Percentiles rank a stretch among this genome's conserved stretches.
Conservation (phyloP, 2,888 invertebrate species). For the Athetis lepigone region DNA sequence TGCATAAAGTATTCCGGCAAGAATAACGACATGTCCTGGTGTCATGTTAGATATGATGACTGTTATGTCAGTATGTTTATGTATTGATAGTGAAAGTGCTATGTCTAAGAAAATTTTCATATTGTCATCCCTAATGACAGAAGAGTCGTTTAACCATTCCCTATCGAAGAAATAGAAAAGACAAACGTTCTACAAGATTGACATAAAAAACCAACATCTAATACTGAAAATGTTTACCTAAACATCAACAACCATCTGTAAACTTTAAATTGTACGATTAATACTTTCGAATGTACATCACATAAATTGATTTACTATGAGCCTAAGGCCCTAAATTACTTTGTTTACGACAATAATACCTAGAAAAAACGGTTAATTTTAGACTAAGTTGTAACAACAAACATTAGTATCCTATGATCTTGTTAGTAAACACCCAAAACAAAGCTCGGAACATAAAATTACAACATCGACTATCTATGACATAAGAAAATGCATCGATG, state of each 20-base stretch:
- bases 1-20: slow-evolving; percentile 69
- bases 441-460: slow-evolving; percentile 78
- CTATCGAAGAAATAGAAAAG: slow-evolving; percentile 74
- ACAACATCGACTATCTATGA: slow-evolving; percentile 88
- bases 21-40: slow-evolving; percentile 71
- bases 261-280: slow-evolving; percentile 86
- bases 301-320: slow-evolving; percentile 78
- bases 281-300: slow-evolving; percentile 72
- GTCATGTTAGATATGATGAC: slow-evolving; percentile 76
- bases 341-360: slow-evolving; percentile 74
- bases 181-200: slow-evolving; percentile 67
- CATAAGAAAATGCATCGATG: slow-evolving; percentile 79
- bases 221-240: slow-evolving; percentile 86
- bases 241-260: slow-evolving; percentile 89
- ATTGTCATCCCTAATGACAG: slow-evolving; percentile 68
- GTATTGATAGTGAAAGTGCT: slow-evolving; percentile 81
- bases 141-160: slow-evolving; percentile 73
- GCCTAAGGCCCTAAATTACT: slow-evolving; percentile 85
- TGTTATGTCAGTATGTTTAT: slow-evolving; percentile 82
- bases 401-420: slow-evolving; percentile 65
- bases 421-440: slow-evolving; percentile 73
- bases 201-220: slow-evolving; percentile 71
- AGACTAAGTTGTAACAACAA: slow-evolving; percentile 66
- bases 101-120: slow-evolving; percentile 71
- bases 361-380: slow-evolving; percentile 71